Evolutionary conservation across 2,113 vertebrate species (phyloP).

Genomic region (Anthoscopus minutus): DNA sequence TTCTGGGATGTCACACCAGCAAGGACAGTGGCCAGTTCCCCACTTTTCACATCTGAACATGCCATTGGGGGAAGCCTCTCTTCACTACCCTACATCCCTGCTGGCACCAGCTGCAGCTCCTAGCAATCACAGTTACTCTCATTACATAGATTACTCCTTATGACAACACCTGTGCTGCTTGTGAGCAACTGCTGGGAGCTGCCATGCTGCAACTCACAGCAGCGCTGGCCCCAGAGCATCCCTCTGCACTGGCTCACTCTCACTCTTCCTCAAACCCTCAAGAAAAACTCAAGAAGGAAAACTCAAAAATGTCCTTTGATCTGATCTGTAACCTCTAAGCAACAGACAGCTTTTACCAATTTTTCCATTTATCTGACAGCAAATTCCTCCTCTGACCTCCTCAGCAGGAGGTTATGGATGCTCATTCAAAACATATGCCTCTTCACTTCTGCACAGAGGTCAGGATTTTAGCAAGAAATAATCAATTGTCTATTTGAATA

Average conservation of each 20-base stretch:
- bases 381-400: neutral
- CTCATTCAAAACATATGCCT: neutral
- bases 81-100: neutral
- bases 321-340: neutral
- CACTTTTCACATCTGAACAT: neutral
- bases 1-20: neutral
- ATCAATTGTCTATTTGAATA: neutral
- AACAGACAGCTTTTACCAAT: neutral
- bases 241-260: neutral
- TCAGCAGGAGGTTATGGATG: neutral
- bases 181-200: neutral
- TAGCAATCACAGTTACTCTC: neutral
- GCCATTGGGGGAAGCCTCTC: neutral
- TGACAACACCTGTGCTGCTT: neutral
- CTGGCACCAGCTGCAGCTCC: neutral
- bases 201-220: neutral
- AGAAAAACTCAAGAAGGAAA: no score
- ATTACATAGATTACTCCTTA: neutral
- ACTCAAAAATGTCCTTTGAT: neutral
- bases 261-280: neutral
- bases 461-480: neutral
- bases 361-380: neutral
- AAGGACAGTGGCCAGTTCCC: neutral
- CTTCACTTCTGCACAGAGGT: neutral
- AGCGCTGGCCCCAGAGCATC: fast-evolving